Conservation (phyloP, 2,113 vertebrate species). For the Machaerirhynchus nigripectus region DNA sequence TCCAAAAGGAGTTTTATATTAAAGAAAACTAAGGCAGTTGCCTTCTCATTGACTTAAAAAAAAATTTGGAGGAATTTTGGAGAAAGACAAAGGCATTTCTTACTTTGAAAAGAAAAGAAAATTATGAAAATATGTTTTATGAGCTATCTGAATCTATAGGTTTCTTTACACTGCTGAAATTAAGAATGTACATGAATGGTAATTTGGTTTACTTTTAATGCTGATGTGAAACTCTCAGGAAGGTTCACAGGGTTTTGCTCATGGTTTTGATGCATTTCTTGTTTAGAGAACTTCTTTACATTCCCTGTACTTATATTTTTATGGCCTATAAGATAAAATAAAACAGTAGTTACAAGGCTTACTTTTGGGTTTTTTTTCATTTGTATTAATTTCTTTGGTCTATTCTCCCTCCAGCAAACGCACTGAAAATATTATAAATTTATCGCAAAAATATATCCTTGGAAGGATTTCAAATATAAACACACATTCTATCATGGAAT, state of each 20-base stretch:
- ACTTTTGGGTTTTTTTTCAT: not conserved
- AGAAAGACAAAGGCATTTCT: not conserved
- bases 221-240: not conserved
- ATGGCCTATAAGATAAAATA: not conserved
- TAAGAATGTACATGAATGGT: not conserved
- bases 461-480: slow-evolving; percentile 12
- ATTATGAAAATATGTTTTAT: not conserved
- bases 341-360: not conserved
- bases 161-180: not conserved
- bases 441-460: not conserved
- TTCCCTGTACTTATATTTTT: not conserved
- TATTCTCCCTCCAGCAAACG: not conserved
- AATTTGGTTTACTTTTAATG: not conserved
- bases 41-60: not conserved
- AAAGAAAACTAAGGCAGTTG: not conserved
- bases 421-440: not conserved
- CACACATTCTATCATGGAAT: not conserved
- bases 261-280: not conserved
- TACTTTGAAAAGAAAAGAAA: not conserved
- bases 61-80: not conserved
- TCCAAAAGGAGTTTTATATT: not conserved
- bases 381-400: not conserved
- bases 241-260: not conserved
- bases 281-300: not conserved
- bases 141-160: not conserved